Base-by-base conservation (phyloP, 2,888 invertebrate species). In the Apoda limacodes region DNA sequence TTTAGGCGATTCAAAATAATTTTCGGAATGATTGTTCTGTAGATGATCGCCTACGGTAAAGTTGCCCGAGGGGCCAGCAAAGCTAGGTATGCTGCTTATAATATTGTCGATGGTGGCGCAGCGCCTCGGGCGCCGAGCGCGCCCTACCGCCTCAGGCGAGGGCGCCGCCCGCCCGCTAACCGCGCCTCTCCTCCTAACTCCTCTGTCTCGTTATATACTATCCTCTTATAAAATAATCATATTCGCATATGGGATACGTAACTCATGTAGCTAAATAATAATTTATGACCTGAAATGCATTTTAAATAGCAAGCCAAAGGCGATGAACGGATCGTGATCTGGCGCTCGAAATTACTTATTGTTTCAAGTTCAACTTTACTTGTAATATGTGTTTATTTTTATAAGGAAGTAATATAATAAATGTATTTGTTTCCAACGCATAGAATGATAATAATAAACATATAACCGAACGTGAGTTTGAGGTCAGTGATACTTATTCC, bases 1-100 rank as follows among this genome's bases (percentile, higher is more conserved):
- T 54, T 28, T 40, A 45, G 65, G 64, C 63, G 46, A 43, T 61
- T 65, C 64, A 55, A 62, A 69, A 71, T 72, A 64, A 71, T 72
- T 70, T 70, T 63, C 64, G 55, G 64, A 71, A 71, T 68, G 61
- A 70, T 70, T 71, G 71, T 71, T 69, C 69, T 64, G 67, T 57
- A 63, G 68, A 71, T 65, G 69, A 69, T 53, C 45, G 61, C 69
- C 61, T 46, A 48, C 44, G 48, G 69, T 45, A 22, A 45, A 50
- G 43, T 48, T 32, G 62, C 69, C 58, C 36, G 52, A 46, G 66
- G 65, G 45, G 52, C 47, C 50, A 49, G 57, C 56, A 49, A 51
- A 50, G 48, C 57, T 13, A 48, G 54, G 56, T 64, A 64, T 56
- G 58, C 55, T 54, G 56, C 52, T 56, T 53, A 55, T 58, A 56